A percentile compares a stretch with the other conserved stretches of the same genome.
phyloP scores from a whole-genome alignment of 1,140 invertebrate genomes.

The Pomacea maculata region DNA sequence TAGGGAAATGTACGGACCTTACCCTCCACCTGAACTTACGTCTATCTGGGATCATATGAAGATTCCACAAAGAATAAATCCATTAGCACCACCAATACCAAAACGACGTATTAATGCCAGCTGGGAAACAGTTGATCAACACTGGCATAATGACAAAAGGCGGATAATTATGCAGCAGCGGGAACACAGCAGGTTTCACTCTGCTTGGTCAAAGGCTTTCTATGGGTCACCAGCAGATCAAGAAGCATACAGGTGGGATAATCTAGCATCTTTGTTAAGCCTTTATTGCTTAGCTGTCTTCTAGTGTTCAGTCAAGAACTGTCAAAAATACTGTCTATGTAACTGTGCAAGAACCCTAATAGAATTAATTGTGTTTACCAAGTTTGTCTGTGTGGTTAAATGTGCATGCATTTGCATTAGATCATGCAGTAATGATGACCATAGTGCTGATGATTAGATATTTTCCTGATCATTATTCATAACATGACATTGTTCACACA shows the following conservation, averaged over 20 bases:
- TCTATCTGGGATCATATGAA: slow-evolving; percentile 47
- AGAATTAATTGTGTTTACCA: neutral
- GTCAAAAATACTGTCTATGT: neutral
- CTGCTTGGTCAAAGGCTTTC: slow-evolving; percentile 61
- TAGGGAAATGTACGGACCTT: slow-evolving; percentile 48
- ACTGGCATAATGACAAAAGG: slow-evolving; percentile 61
- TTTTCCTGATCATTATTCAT: no score
- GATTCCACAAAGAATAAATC: slow-evolving; percentile 55
- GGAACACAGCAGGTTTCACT: slow-evolving; percentile 61
- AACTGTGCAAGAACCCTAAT: neutral
- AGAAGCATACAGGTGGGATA: slow-evolving; percentile 58
- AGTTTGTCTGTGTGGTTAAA: neutral
- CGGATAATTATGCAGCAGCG: slow-evolving; percentile 57
- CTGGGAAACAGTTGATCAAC: slow-evolving; percentile 60
- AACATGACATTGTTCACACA: no score
- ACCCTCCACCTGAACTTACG: slow-evolving; percentile 55
- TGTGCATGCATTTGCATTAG: neutral
- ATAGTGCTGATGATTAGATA: no score
- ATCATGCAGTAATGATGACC: no score
- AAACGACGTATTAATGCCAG: slow-evolving; percentile 49
- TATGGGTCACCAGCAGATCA: slow-evolving; percentile 62
- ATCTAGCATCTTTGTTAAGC: neutral
- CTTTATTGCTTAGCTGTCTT: neutral
- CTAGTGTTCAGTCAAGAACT: neutral
- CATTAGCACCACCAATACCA: slow-evolving; percentile 54